These are phyloP conservation scores for Colletes latitarsis DNA, from an alignment of 1,140 invertebrate genomes.

Conservation along the genomic window DNA sequence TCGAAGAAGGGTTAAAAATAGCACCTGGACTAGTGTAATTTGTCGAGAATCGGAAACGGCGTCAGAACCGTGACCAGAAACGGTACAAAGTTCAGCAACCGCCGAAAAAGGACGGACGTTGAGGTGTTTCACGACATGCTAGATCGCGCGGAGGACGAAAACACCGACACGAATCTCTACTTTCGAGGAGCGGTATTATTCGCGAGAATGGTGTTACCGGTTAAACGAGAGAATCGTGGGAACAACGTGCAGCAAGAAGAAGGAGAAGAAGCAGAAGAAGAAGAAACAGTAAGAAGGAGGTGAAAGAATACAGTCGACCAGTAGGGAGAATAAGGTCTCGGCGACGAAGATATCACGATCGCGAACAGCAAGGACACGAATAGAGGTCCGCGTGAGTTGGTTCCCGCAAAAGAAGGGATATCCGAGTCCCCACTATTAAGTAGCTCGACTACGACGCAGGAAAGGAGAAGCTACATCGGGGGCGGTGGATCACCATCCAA, in stretches of 20 bases:
- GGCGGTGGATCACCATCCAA: slow-evolving; percentile 76
- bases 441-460: slow-evolving; percentile 66
- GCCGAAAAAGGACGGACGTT: neutral
- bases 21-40: no score
- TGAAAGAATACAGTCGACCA: slow-evolving; percentile 3
- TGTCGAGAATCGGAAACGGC: no score
- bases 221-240: slow-evolving; percentile 52
- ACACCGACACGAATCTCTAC: slow-evolving; percentile 57
- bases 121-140: neutral
- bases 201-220: slow-evolving; percentile 48
- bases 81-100: neutral
- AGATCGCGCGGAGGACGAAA: neutral
- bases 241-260: slow-evolving; percentile 17
- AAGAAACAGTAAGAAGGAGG: slow-evolving; percentile 8
- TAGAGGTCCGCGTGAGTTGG: slow-evolving; percentile 12
- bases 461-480: slow-evolving; percentile 77
- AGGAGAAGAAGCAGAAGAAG: slow-evolving; percentile 9
- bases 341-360: slow-evolving; percentile 45
- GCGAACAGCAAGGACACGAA: slow-evolving; percentile 67
- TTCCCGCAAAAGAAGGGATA: slow-evolving; percentile 77
- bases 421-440: slow-evolving; percentile 78
- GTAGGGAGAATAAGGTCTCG: slow-evolving; percentile 27
- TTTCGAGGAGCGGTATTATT: slow-evolving; percentile 39
- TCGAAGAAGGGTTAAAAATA: no score
- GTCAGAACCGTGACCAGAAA: no score